Base-by-base conservation (phyloP, 2,888 invertebrate genomes). In the Thereva nobilitata region DNA sequence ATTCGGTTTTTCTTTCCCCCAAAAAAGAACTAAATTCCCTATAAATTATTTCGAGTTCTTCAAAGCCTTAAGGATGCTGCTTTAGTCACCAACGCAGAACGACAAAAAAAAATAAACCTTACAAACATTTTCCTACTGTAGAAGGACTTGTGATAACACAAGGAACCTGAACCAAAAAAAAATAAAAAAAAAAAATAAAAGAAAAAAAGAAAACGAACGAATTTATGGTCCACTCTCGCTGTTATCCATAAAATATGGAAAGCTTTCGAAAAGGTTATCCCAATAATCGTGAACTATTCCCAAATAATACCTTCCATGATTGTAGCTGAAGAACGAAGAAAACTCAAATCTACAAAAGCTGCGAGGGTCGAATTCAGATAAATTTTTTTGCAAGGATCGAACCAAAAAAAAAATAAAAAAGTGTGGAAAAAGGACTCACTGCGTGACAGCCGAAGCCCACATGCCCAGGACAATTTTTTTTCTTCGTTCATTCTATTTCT, bases 261-360 rank as follows among this genome's bases (percentile, higher is more conserved):
- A 64, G 35, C 53, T 53, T 10, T 23, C 47, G 42, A 8, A 41
- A 64, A 64, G 52, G 64, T 53, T 64, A 64, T 64, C 64, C 64
- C 41, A 64, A 64, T 64, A 64, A 64, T 64, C 64, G 50, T 53
- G 53, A 64, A 64, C 64, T 53, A 64, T 64, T 64, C 44, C 44
- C 53, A 53, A 44, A 53, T 53, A 64, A 53, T 53, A 52, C 64
- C 35, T 64, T 53, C 44, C 53, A 53, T 64, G 64, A 64, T 64
- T 64, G 52, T 53, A 64, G 44, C 64, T 53, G 53, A 35, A 64
- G n/a, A 40, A 35, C 35, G 53, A n/a, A 64, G 10, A 53, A 44
- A 7, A 10, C 41, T 53, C 10, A 41, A 56, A 42, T n/a, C 37
- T n/a, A 10, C 42, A 63, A 53, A 53, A 38, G 23, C 23, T 23